A percentile compares a stretch with the other conserved stretches of the same genome.
phyloP scores from a whole-genome alignment of 2,797 vertebrate genomes.

The Hapalemur alaotrensis region DNA sequence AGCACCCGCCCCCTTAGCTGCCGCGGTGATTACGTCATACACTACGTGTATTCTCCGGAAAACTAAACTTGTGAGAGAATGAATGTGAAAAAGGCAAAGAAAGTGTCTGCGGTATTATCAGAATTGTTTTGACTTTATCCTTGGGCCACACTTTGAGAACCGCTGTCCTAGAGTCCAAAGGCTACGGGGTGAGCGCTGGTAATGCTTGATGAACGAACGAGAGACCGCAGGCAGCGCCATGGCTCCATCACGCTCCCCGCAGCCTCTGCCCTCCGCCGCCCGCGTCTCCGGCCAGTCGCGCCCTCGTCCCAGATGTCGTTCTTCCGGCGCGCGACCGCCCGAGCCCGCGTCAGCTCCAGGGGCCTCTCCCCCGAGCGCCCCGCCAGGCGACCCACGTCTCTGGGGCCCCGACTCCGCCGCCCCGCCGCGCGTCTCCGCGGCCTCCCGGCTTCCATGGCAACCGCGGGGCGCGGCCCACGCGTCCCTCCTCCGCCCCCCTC shows the following conservation, averaged over 20 bases:
- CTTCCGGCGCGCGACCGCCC: fast-evolving
- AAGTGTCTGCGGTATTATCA: neutral
- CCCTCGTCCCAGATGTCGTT: fast-evolving
- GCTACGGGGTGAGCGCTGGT: neutral
- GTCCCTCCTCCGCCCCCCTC: fast-evolving
- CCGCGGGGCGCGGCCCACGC: conserved; percentile 3
- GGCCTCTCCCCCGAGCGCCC: fast-evolving
- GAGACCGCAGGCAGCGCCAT: neutral
- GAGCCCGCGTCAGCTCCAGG: fast-evolving
- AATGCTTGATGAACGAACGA: neutral
- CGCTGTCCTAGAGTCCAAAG: neutral
- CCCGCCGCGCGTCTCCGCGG: fast-evolving
- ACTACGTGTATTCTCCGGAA: neutral
- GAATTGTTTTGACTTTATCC: neutral
- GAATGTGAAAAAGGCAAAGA: neutral
- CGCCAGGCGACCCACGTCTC: fast-evolving
- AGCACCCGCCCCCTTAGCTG: neutral
- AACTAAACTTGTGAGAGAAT: neutral
- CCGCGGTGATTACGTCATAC: neutral
- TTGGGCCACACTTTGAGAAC: neutral
- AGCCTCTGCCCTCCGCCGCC: too few species aligned
- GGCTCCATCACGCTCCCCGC: too few species aligned
- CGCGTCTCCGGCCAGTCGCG: fast-evolving
- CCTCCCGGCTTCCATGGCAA: conserved; percentile 49
- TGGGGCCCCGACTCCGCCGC: neutral